Conservation (phyloP, 2,113 vertebrate species). For the Orthonyx spaldingii region DNA sequence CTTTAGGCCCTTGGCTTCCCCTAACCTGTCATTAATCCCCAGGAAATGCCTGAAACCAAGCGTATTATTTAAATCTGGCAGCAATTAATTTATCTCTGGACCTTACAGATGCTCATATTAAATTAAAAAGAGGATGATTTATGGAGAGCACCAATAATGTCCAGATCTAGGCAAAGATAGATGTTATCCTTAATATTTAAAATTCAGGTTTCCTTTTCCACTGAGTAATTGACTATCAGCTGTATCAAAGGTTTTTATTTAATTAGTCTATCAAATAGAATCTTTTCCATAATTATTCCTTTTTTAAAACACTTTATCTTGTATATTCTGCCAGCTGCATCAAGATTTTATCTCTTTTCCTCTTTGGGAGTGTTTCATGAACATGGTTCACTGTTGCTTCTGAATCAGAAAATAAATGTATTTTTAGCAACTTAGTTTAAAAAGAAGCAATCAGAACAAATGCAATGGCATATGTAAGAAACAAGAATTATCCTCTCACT, state of each 20-base stretch:
- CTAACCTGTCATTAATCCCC: slow-evolving; percentile 68
- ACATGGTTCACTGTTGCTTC: background rate
- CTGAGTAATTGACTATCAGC: background rate
- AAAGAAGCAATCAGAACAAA: slow-evolving; percentile 28
- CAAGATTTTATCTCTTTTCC: slow-evolving; percentile 1
- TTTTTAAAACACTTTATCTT: background rate
- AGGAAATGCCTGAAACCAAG: slow-evolving; percentile 63
- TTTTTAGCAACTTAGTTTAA: slow-evolving; percentile 19
- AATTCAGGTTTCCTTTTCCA: slow-evolving; percentile 32
- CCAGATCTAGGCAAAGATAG: slow-evolving; percentile 40
- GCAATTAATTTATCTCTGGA: slow-evolving; percentile 66
- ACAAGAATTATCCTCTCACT: background rate
- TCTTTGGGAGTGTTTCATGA: background rate
- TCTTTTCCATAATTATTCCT: background rate
- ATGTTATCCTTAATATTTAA: slow-evolving; percentile 51
- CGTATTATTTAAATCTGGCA: slow-evolving; percentile 63
- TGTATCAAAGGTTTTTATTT: slow-evolving; percentile 4
- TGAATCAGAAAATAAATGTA: slow-evolving; percentile 3
- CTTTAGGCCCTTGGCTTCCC: slow-evolving; percentile 46
- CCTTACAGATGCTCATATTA: slow-evolving; percentile 61
- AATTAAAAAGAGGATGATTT: slow-evolving; percentile 58
- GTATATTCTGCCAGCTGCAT: background rate
- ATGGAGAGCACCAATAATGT: slow-evolving; percentile 11
- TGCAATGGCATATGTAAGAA: background rate
- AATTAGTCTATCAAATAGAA: slow-evolving; percentile 29